A percentile compares a stretch with the other conserved stretches of the same genome.
phyloP scores from a whole-genome alignment of 53 echinoderm and acorn worm species.

The Luidia sarsii region DNA sequence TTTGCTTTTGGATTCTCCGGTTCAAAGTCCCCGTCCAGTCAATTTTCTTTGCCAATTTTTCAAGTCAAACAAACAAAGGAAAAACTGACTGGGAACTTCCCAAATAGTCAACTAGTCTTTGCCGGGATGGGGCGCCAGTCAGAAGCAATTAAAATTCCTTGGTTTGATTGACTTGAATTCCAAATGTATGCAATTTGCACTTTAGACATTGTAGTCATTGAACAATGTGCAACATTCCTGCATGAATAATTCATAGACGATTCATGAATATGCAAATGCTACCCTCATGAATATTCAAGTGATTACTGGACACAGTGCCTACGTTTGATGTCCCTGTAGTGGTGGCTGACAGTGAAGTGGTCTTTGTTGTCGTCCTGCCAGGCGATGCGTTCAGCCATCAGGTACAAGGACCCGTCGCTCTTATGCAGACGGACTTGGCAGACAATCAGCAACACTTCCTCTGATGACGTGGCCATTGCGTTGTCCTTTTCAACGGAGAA shows the following conservation, averaged over 20 bases:
- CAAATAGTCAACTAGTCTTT: too few species aligned
- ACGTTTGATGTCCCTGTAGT: conserved; percentile 96
- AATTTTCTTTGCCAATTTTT: too few species aligned
- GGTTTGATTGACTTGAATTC: too few species aligned
- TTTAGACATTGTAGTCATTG: neutral
- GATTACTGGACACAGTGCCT: conserved; percentile 44
- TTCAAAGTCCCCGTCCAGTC: too few species aligned
- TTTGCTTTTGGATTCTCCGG: too few species aligned
- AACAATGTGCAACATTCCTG: neutral
- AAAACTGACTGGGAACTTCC: too few species aligned
- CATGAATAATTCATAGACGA: too few species aligned
- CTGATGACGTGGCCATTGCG: conserved; percentile 83
- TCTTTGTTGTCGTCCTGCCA: conserved; percentile 93
- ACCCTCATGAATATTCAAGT: neutral
- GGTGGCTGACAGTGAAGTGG: conserved; percentile 86
- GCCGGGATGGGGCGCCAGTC: too few species aligned
- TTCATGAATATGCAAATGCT: too few species aligned
- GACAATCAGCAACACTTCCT: conserved; percentile 89
- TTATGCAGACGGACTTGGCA: conserved; percentile 78
- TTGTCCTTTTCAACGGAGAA: neutral
- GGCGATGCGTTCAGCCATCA: conserved; percentile 92
- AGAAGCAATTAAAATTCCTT: too few species aligned
- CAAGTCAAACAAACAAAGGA: too few species aligned
- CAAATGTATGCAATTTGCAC: too few species aligned
- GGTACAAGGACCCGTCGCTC: conserved; percentile 86